Evolutionary conservation across 2,888 invertebrate genomes (phyloP).

Genomic region (Drosophila ustulata): DNA sequence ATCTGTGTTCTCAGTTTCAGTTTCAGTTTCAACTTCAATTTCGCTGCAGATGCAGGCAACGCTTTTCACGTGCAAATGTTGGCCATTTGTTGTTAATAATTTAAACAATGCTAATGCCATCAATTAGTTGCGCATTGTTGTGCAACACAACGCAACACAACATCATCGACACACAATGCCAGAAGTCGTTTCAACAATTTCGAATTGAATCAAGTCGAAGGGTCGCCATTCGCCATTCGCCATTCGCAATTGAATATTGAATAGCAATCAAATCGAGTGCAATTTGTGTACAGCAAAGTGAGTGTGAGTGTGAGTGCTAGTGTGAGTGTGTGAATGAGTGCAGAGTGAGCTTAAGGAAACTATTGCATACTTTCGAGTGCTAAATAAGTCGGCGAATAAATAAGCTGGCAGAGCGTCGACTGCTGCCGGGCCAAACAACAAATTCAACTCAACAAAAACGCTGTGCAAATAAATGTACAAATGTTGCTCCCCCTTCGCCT

Average conservation of each 20-base stretch:
- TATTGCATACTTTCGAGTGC: constrained; percentile 65
- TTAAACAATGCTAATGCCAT: too few relatives aligned
- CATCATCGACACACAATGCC: background rate
- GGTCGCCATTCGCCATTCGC: constrained; percentile 2
- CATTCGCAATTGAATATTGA: constrained; percentile 29
- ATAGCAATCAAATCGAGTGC: constrained; percentile 73
- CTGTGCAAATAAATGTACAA: constrained; percentile 30
- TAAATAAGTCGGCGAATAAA: constrained; percentile 63
- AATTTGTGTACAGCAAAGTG: constrained; percentile 44
- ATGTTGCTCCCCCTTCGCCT: constrained; percentile 13
- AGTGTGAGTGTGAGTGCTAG: background rate
- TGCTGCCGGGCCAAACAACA: constrained; percentile 31
- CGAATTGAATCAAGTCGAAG: constrained; percentile 12
- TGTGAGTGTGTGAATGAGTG: background rate
- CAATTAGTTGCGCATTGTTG: too few relatives aligned
- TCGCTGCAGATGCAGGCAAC: too few relatives aligned
- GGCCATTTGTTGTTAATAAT: too few relatives aligned
- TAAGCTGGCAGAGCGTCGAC: constrained; percentile 61
- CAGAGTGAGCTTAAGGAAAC: constrained; percentile 27
- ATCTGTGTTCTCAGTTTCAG: background rate
- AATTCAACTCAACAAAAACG: constrained; percentile 29
- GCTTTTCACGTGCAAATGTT: too few relatives aligned
- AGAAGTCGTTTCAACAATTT: constrained; percentile 12
- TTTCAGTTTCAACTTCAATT: background rate
- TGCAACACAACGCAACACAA: too few relatives aligned